These are phyloP conservation scores for Rhagium mordax DNA, from an alignment of 2,888 invertebrate species.

Conservation along the genomic window DNA sequence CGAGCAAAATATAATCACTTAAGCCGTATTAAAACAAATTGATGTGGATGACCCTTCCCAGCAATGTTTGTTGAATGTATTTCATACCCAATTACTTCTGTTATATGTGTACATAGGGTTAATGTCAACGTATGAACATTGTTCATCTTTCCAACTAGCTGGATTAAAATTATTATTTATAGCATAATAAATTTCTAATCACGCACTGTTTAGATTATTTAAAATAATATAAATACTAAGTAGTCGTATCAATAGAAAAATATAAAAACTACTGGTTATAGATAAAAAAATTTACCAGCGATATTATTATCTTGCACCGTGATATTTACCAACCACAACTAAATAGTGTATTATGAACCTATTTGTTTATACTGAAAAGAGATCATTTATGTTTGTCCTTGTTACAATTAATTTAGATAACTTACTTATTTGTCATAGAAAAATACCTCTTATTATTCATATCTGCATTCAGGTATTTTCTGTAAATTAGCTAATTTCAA, in stretches of 20 bases:
- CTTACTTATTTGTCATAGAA: neutral
- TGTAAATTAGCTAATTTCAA: neutral
- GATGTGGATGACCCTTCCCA: no score
- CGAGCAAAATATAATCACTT: no score
- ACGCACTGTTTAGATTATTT: neutral
- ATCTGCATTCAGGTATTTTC: neutral
- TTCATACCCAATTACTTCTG: no score
- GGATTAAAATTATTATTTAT: no score
- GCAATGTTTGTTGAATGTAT: no score
- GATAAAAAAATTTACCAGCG: conserved; percentile 1
- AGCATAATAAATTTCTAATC: neutral
- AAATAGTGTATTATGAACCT: neutral
- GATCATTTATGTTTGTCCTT: neutral
- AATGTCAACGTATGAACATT: no score
- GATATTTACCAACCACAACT: conserved; percentile 6
- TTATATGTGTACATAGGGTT: no score
- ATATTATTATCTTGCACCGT: neutral
- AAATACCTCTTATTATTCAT: neutral
- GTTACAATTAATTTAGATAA: conserved; percentile 13
- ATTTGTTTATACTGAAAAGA: neutral
- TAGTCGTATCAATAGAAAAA: neutral
- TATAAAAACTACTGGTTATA: conserved; percentile 23
- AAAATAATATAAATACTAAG: neutral
- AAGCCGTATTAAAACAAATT: no score
- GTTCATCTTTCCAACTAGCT: no score